phyloP scores from a whole-genome alignment of 2,888 invertebrate species.

The Drosophila emarginata region DNA sequence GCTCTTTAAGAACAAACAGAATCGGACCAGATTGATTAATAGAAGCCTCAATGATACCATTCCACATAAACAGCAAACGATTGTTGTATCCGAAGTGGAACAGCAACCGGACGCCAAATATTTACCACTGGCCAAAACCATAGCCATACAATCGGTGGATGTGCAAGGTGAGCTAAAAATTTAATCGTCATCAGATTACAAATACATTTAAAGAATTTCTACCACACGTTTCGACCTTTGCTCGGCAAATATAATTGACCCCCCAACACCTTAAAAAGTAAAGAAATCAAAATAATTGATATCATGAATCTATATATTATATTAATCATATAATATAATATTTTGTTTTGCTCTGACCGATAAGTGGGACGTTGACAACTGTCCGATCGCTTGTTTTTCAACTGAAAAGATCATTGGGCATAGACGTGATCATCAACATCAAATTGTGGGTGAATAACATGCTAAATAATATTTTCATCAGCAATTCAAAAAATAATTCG shows the following conservation, averaged over 20 bases:
- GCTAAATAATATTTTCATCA: conserved; percentile 29
- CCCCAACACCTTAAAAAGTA: conserved; percentile 28
- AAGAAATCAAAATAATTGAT: conserved; percentile 38
- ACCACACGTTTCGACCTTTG: conserved; percentile 56
- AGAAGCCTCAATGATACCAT: conserved; percentile 44
- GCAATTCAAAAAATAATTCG: conserved; percentile 11
- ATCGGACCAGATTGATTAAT: conserved; percentile 30
- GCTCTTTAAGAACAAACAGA: conserved; percentile 86
- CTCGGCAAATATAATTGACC: conserved; percentile 35
- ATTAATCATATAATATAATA: conserved; percentile 37
- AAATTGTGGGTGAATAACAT: conserved; percentile 68
- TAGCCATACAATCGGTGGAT: conserved; percentile 90
- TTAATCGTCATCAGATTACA: conserved; percentile 7
- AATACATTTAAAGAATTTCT: neutral
- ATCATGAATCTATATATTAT: conserved; percentile 17
- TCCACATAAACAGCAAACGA: conserved; percentile 84
- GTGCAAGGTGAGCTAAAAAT: conserved; percentile 84
- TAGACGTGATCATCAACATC: conserved; percentile 44
- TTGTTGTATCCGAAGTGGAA: conserved; percentile 90
- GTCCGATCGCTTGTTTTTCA: conserved; percentile 34
- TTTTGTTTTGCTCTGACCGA: conserved; percentile 33
- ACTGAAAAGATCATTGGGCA: conserved; percentile 39
- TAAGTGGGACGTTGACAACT: conserved; percentile 58
- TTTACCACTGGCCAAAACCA: conserved; percentile 90
- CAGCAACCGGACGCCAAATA: conserved; percentile 87